These are phyloP conservation scores for Drosophila fuyamai DNA, from an alignment of 1,140 invertebrate species.

Conservation along the genomic window DNA sequence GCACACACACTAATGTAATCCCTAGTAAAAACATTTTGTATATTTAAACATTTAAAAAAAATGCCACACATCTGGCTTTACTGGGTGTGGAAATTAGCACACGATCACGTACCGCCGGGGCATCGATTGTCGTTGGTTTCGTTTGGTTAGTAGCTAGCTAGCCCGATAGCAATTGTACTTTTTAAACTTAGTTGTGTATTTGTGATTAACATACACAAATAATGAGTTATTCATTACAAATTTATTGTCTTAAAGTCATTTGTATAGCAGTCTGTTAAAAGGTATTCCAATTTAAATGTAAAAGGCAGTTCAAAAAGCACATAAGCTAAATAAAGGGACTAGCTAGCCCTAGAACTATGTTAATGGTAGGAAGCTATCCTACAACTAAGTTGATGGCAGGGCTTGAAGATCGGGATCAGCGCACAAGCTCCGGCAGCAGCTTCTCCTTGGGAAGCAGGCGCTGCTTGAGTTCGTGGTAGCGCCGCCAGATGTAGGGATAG, in stretches of 20 bases:
- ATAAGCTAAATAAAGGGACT: not conserved
- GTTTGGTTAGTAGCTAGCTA: slow-evolving; percentile 1
- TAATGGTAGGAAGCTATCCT: slow-evolving; percentile 13
- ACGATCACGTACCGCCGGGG: slow-evolving; percentile 52
- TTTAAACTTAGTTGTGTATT: not conserved
- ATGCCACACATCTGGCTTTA: slow-evolving; percentile 21
- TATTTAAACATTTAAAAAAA: slow-evolving; percentile 29
- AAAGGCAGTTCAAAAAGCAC: not conserved
- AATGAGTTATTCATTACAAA: no score
- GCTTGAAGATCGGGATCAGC: slow-evolving; percentile 35
- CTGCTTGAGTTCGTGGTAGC: slow-evolving; percentile 63
- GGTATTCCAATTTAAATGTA: not conserved
- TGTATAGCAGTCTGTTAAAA: no score
- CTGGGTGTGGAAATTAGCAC: slow-evolving; percentile 37
- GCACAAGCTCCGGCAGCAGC: slow-evolving; percentile 75
- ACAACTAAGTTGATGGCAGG: not conserved
- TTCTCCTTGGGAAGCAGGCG: slow-evolving; percentile 68
- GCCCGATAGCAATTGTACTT: not conserved
- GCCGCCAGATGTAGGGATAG: slow-evolving; percentile 73
- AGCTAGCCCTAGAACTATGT: slow-evolving; percentile 42
- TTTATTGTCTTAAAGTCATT: no score
- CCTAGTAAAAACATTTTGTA: slow-evolving; percentile 46
- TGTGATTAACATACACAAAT: not conserved
- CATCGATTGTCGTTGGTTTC: slow-evolving; percentile 42
- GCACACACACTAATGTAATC: slow-evolving; percentile 36